Percentiles rank a stretch among this genome's conserved stretches.
phyloP scores from a whole-genome alignment of 2,113 vertebrate genomes.

The Gobius niger region DNA sequence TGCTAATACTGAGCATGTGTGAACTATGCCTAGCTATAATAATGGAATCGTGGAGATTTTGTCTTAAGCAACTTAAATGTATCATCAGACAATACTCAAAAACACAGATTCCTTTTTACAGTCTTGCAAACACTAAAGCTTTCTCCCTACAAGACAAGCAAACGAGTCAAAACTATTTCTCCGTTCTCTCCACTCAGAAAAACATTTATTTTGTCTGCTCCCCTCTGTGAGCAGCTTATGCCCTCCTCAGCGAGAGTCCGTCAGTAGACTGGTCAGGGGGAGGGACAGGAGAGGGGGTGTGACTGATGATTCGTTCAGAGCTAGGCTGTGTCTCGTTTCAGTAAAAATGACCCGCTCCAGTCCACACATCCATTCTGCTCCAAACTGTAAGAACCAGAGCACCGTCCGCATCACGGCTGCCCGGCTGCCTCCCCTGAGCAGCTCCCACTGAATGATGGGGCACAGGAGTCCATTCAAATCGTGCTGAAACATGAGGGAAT shows the following conservation, averaged over 20 bases:
- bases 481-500: constrained; percentile 11
- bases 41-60: too few species aligned
- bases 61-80: too few species aligned
- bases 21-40: too few species aligned
- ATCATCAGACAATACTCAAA: too few species aligned
- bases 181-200: constrained; percentile 8
- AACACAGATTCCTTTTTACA: too few species aligned
- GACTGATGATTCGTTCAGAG: constrained; percentile 57
- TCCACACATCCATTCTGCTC: constrained; percentile 44
- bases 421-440: constrained; percentile 32
- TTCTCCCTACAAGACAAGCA: too few species aligned
- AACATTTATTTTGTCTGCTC: constrained; percentile 44
- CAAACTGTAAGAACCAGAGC: constrained; percentile 42
- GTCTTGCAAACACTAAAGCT: too few species aligned
- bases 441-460: constrained; percentile 24
- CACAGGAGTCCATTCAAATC: constrained; percentile 14
- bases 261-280: constrained; percentile 51
- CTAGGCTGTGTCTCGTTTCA: constrained; percentile 51
- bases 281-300: constrained; percentile 34
- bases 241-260: constrained; percentile 35
- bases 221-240: constrained; percentile 28
- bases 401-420: constrained; percentile 14
- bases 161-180: background rate
- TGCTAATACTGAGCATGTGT: too few species aligned
- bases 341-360: constrained; percentile 52